Evolutionary conservation across 2,888 invertebrate species (phyloP).

Genomic region (Oxytorus armatus): DNA sequence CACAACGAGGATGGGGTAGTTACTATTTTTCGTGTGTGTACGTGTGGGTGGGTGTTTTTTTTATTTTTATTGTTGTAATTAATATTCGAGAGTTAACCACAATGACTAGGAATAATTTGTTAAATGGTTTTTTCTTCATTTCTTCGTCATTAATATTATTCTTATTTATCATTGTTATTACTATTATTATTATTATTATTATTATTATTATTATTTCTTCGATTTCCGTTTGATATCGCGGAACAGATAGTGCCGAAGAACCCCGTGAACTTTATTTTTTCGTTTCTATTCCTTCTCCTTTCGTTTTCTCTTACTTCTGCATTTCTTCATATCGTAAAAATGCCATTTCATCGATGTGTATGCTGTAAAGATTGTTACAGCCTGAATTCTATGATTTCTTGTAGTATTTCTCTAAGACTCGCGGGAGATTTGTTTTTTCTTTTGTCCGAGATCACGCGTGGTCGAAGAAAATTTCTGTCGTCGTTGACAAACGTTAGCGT

Average conservation of each 20-base stretch:
- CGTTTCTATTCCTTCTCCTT: not conserved
- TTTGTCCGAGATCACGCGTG: not conserved
- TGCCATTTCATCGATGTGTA: constrained; percentile 42
- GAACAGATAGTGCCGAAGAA: constrained; percentile 37
- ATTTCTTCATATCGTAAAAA: constrained; percentile 35
- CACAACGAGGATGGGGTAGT: constrained; percentile 33
- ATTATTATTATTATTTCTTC: constrained; percentile 19
- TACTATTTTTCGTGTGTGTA: constrained; percentile 44
- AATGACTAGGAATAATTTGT: constrained; percentile 57
- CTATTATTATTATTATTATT: constrained; percentile 14
- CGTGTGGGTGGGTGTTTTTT: constrained; percentile 36
- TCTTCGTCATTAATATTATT: constrained; percentile 15
- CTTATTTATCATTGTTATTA: constrained; percentile 18
- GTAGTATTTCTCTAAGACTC: constrained; percentile 3
- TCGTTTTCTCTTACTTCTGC: not conserved
- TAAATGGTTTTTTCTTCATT: constrained; percentile 32
- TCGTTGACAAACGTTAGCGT: not conserved
- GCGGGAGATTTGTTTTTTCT: not conserved
- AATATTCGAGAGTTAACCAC: constrained; percentile 54
- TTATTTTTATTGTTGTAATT: constrained; percentile 5
- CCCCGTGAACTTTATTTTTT: constrained; percentile 9
- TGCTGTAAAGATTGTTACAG: constrained; percentile 18
- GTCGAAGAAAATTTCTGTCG: constrained; percentile 29
- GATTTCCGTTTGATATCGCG: constrained; percentile 32
- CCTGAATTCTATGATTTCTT: constrained; percentile 14